Base-by-base conservation (phyloP, 2,113 vertebrate genomes). In the Istiophorus platypterus region DNA sequence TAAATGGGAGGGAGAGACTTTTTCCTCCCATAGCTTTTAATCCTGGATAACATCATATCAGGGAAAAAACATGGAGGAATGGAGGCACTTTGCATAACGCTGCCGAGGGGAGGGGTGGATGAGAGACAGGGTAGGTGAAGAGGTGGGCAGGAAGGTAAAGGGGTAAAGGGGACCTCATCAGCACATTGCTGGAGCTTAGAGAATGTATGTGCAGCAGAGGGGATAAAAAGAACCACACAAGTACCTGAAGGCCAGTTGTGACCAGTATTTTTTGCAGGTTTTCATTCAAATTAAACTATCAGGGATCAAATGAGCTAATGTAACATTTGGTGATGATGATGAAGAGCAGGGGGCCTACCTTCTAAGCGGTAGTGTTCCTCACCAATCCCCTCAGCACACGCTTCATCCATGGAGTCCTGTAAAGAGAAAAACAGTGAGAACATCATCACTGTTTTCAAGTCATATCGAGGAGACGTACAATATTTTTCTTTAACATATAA, bases 281-380 rank as follows among this genome's bases (percentile, higher is more conserved):
- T 82, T 31, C 42, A 54, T 49, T 72, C 7, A 65, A 78, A 73
- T 39, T 29, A 64, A 63, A 52, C 57, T 17, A 70, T 26, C 39
- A 5, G 24, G 24, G 18, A 39, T 7, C 22, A 45, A 20, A 26
- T 61, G 20, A 31, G 31, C 3, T 39, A 41, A 22, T 57, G 49
- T 13, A 42, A 26, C 56, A 6, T 47, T 56, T 42, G 45, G 39
- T 34, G 14, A 70, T 11, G 6, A 57, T 8, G 24, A 76, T n/a
- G 49, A 58, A 37, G 57, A 51, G 29, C 12, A 71, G 20, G 62
- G 18, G 22, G 6, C 90, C 78, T 97, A 99, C 98, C 97, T 97
- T 99, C 97, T 80, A 99, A 95, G 58, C 96, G 97, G 90, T 97
- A 99, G 87, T 97, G 96, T 87, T 97, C 97, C 80, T 97, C 96